Evolutionary conservation across 2,797 vertebrate genomes (phyloP).

Genomic region (Hemibagrus guttatus): DNA sequence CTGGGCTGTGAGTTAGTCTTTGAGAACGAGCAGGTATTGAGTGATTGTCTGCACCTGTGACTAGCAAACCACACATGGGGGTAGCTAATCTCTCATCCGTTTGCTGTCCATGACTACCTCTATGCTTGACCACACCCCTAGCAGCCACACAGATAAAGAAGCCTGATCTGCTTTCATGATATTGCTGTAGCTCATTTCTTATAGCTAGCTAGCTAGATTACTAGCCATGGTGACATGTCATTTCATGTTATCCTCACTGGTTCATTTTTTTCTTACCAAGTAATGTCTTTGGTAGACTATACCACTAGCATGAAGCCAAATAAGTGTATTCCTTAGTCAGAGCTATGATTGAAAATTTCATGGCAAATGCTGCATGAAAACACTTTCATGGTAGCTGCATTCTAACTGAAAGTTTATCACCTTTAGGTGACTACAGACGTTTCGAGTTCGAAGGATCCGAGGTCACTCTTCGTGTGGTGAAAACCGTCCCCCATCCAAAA

Average conservation of each 20-base stretch:
- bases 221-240: background rate
- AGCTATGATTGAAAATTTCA: background rate
- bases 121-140: background rate
- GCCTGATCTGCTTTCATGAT: background rate
- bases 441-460: conserved; percentile 72
- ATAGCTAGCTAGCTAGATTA: no score
- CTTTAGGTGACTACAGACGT: conserved; percentile 75
- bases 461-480: conserved; percentile 68
- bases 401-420: background rate
- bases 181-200: background rate
- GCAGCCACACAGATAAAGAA: background rate
- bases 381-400: background rate
- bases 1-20: background rate
- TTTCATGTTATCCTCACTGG: background rate
- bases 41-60: background rate
- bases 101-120: background rate
- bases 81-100: background rate
- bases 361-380: background rate
- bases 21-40: background rate
- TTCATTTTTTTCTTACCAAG: background rate
- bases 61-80: background rate
- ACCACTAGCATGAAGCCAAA: background rate
- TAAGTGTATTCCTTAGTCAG: background rate
- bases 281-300: background rate
- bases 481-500: conserved; percentile 71